A percentile compares a stretch with the other conserved stretches of the same genome.
These are phyloP conservation scores for Drosophila flavopinicola DNA, from an alignment of 2,888 invertebrate genomes.

Conservation along the genomic window DNA sequence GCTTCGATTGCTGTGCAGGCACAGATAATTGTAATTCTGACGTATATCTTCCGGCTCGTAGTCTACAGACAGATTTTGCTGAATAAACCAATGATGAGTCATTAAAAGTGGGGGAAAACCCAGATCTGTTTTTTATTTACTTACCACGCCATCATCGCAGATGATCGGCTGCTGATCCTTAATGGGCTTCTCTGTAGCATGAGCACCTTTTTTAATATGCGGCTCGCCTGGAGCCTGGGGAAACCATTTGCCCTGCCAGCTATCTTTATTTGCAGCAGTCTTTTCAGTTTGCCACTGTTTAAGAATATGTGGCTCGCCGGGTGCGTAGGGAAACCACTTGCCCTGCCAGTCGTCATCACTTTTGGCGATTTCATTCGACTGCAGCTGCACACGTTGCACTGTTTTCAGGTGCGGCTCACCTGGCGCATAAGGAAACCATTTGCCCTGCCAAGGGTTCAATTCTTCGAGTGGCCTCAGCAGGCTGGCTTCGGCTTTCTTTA, in stretches of 20 bases:
- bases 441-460: slow-evolving; percentile 44
- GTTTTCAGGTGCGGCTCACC: slow-evolving; percentile 17
- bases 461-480: slow-evolving; percentile 32
- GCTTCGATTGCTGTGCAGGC: slow-evolving; percentile 85
- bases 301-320: slow-evolving; percentile 53
- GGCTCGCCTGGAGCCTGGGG: slow-evolving; percentile 55
- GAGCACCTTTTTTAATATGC: not conserved
- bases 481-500: slow-evolving; percentile 80
- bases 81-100: slow-evolving; percentile 14
- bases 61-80: slow-evolving; percentile 60
- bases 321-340: slow-evolving; percentile 74
- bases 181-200: not conserved
- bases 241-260: slow-evolving; percentile 71
- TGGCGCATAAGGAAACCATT: slow-evolving; percentile 62
- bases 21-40: slow-evolving; percentile 85
- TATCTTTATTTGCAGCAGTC: slow-evolving; percentile 2
- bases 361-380: not conserved
- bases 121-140: not conserved
- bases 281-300: slow-evolving; percentile 6
- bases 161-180: slow-evolving; percentile 30
- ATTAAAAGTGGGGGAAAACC: not conserved
- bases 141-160: slow-evolving; percentile 89
- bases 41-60: slow-evolving; percentile 73
- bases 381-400: slow-evolving; percentile 44
- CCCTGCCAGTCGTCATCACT: slow-evolving; percentile 45